Base-by-base conservation (phyloP, 2,888 invertebrate species). In the Ganaspis brasiliensis region DNA sequence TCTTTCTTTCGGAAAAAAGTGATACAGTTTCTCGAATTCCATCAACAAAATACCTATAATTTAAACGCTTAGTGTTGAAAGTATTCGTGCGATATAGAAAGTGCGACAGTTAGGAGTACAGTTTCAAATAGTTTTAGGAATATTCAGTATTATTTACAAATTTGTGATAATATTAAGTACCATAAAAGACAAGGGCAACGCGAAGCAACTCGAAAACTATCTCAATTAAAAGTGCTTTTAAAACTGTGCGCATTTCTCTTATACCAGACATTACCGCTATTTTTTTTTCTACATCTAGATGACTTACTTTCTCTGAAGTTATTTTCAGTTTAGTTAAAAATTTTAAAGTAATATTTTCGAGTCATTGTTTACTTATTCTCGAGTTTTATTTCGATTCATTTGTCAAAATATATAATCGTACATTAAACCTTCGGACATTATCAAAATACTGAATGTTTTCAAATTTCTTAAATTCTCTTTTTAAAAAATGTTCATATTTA, bases 91-190 rank as follows among this genome's bases (percentile, higher is more conserved):
- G 45, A 67, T 67, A 45, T 67, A 45, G 45, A 26, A 67, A 67
- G 45, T 49, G 67, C 26, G 45, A 67, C 26, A 49, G 67, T 67
- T n/a, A 24, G 40, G n/a, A 67, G 67, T 49, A 67, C 24, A 40
- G 45, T 45, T 67, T 45, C 24, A 45, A 45, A 67, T 24, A 67
- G 5, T 26, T 19, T 37, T 37, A 49, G 21, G 24, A 67, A 37
- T 63, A 67, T 67, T 45, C 45, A 67, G 10, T 67, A 56, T n/a
- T 67, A 67, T 40, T 40, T 67, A 67, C 67, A 67, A n/a, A 67
- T 45, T 67, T 45, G 45, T 45, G 45, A 67, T 16, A 45, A 31
- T 63, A 45, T 67, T 67, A 67, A 67, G 67, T 67, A 67, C 67
- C 26, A 24, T 67, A 24, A 67, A n/a, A 67, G 67, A 67, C 45